Conservation (phyloP, 2,113 vertebrate species). For the Falcunculus frontatus region DNA sequence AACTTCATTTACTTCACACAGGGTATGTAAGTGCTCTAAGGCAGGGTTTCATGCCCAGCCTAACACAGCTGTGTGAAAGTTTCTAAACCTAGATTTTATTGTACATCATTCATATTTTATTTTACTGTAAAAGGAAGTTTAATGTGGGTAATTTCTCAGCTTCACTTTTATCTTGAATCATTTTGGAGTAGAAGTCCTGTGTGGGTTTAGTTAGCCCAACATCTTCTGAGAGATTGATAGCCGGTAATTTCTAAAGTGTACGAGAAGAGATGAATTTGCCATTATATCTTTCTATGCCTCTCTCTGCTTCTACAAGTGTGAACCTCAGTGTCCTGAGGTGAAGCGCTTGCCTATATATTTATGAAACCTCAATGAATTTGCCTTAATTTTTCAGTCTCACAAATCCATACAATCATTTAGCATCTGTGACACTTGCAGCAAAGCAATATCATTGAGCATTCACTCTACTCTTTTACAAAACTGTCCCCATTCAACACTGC, state of each 20-base stretch:
- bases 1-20: background rate
- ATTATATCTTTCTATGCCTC: background rate
- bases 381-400: background rate
- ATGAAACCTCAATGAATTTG: background rate
- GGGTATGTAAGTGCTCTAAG: background rate
- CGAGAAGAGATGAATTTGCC: background rate
- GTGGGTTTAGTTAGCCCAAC: background rate
- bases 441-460: background rate
- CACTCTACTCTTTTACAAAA: background rate
- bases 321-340: background rate
- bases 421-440: background rate
- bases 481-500: rapidly evolving
- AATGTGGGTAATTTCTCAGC: background rate
- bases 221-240: background rate
- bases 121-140: background rate
- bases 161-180: background rate
- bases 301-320: background rate
- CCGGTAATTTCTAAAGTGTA: background rate
- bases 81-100: background rate
- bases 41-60: background rate
- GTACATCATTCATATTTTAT: background rate
- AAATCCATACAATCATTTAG: background rate
- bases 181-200: background rate
- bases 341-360: background rate
- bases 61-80: background rate